Evolutionary conservation across 2,113 vertebrate species (phyloP).

Genomic region (Corvus hawaiiensis): DNA sequence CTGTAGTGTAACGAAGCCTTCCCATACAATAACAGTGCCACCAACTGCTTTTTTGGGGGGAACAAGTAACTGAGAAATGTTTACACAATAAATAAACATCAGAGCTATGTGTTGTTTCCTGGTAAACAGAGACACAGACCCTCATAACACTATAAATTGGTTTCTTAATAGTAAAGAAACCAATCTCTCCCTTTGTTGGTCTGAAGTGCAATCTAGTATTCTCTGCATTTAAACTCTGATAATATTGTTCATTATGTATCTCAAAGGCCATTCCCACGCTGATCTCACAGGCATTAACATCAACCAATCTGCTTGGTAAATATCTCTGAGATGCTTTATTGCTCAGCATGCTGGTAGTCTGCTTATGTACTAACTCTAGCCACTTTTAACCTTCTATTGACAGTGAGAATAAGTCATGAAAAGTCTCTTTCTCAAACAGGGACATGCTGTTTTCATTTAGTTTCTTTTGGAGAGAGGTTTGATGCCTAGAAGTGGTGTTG

Average conservation of each 20-base stretch:
- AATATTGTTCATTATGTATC: slow-evolving; percentile 8
- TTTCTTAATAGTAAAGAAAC: slow-evolving; percentile 38
- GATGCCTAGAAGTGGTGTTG: neutral
- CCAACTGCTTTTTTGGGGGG: neutral
- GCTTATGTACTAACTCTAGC: neutral
- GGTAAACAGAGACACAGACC: slow-evolving; percentile 10
- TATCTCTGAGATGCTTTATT: slow-evolving; percentile 1
- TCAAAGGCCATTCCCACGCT: neutral
- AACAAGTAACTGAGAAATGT: neutral
- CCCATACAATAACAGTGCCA: neutral
- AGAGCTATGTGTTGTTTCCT: neutral
- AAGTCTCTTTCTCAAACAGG: neutral
- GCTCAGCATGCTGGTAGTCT: neutral
- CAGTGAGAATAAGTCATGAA: neutral
- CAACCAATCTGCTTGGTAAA: neutral
- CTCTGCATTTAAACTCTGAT: neutral
- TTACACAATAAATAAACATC: neutral
- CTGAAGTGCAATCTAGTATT: neutral
- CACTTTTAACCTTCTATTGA: neutral
- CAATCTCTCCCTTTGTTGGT: slow-evolving; percentile 12
- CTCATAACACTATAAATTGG: neutral
- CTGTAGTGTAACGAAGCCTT: neutral
- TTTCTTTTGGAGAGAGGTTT: neutral
- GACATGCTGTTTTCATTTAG: neutral
- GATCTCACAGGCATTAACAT: slow-evolving; percentile 5